These are phyloP conservation scores for Hypolimnas misippus DNA, from an alignment of 2,888 invertebrate genomes.

Conservation along the genomic window DNA sequence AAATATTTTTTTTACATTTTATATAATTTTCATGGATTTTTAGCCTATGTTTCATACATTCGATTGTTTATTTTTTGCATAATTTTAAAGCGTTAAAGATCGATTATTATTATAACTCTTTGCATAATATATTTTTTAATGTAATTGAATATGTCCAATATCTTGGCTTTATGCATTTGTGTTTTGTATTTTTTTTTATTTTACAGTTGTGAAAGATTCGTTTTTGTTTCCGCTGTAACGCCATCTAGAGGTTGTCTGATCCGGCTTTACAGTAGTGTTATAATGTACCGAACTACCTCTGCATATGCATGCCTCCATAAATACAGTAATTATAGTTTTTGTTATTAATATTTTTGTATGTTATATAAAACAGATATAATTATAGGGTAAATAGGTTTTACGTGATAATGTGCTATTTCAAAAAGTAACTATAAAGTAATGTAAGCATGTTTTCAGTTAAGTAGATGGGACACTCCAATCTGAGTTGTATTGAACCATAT, in stretches of 20 bases:
- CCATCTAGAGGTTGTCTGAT: conserved; percentile 37
- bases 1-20: neutral
- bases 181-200: conserved; percentile 7
- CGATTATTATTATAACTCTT: neutral
- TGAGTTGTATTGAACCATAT: conserved; percentile 64
- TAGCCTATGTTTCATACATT: neutral
- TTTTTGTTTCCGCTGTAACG: conserved; percentile 34
- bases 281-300: conserved; percentile 78
- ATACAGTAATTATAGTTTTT: conserved; percentile 72
- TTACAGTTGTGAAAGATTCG: conserved; percentile 18
- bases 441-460: conserved; percentile 67
- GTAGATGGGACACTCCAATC: conserved; percentile 67
- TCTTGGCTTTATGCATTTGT: conserved; percentile 23
- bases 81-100: conserved; percentile 14
- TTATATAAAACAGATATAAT: conserved; percentile 65
- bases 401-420: conserved; percentile 53
- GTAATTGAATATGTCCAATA: neutral
- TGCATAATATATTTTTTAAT: conserved; percentile 13
- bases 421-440: conserved; percentile 48
- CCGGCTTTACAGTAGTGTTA: conserved; percentile 54
- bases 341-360: conserved; percentile 73
- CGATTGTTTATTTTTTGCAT: conserved; percentile 8
- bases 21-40: conserved; percentile 16
- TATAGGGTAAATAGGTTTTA: conserved; percentile 59
- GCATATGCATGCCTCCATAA: conserved; percentile 69